Conservation (phyloP, 2,888 invertebrate genomes). For the Drosophila koepferae region DNA sequence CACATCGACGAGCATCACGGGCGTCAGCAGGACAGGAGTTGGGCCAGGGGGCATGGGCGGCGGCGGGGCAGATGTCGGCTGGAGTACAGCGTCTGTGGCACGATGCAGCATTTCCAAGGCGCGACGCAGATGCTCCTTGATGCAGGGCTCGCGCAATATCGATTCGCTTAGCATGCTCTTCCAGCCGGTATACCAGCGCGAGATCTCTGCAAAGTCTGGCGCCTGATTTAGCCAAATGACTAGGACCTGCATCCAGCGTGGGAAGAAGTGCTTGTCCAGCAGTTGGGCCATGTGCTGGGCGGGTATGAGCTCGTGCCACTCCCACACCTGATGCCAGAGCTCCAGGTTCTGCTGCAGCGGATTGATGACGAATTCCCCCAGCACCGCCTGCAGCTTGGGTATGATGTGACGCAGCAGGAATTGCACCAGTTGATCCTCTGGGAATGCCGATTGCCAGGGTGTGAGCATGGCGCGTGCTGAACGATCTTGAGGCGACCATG, state of each 20-base stretch:
- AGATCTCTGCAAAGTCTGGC: conserved; percentile 95
- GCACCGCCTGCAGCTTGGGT: conserved; percentile 92
- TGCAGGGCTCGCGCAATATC: conserved; percentile 86
- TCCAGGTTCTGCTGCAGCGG: conserved; percentile 92
- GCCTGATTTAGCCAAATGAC: conserved; percentile 96
- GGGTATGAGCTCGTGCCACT: conserved; percentile 95
- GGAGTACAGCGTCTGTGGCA: conserved; percentile 87
- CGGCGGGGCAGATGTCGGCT: conserved; percentile 82
- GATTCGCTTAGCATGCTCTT: conserved; percentile 87
- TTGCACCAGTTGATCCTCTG: conserved; percentile 90
- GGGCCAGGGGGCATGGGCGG: conserved; percentile 84
- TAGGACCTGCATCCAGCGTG: conserved; percentile 94
- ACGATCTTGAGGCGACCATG: conserved; percentile 97
- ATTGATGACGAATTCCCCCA: conserved; percentile 89
- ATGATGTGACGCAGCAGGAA: conserved; percentile 94
- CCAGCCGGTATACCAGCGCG: conserved; percentile 92
- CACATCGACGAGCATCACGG: conserved; percentile 86
- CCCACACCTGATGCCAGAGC: conserved; percentile 97
- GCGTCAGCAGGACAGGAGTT: conserved; percentile 60
- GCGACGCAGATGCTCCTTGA: conserved; percentile 93
- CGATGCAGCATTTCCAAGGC: conserved; percentile 97
- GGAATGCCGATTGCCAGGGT: conserved; percentile 94
- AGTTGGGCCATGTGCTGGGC: conserved; percentile 91
- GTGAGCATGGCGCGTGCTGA: conserved; percentile 96
- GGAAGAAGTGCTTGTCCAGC: conserved; percentile 95